These are phyloP conservation scores for Drosophila silvestris DNA, from an alignment of 2,888 invertebrate species.

Conservation along the genomic window DNA sequence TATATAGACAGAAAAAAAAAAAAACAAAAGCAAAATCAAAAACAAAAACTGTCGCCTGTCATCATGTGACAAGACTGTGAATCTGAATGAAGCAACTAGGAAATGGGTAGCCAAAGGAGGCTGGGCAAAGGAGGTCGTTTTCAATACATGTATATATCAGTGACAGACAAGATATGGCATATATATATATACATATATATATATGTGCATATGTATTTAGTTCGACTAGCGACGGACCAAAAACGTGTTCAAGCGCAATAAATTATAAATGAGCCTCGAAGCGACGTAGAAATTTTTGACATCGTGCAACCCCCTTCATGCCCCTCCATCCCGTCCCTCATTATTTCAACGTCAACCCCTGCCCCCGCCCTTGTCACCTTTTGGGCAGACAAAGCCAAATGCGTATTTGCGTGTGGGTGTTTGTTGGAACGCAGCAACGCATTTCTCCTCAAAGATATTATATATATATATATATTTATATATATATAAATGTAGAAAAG, in stretches of 20 bases:
- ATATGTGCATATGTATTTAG: not conserved
- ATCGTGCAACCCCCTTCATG: slow-evolving; percentile 22
- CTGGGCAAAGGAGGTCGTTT: slow-evolving; percentile 47
- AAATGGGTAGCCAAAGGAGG: slow-evolving; percentile 60
- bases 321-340: slow-evolving; percentile 1
- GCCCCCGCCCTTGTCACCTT: not conserved
- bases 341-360: slow-evolving; percentile 12
- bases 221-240: slow-evolving; percentile 30
- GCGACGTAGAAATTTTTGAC: slow-evolving; percentile 60
- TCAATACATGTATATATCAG: slow-evolving; percentile 25
- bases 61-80: slow-evolving; percentile 72
- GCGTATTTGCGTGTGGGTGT: slow-evolving; percentile 23
- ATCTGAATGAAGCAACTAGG: slow-evolving; percentile 65
- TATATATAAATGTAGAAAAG: slow-evolving; percentile 7
- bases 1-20: not conserved
- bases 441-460: slow-evolving; percentile 45
- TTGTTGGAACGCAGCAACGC: slow-evolving; percentile 58
- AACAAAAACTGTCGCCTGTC: slow-evolving; percentile 67
- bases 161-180: slow-evolving; percentile 27
- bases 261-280: slow-evolving; percentile 75
- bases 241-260: slow-evolving; percentile 80
- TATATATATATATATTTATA: not conserved
- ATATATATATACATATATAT: slow-evolving; percentile 1
- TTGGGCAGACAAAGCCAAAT: slow-evolving; percentile 57
- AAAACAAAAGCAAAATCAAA: not conserved